Conservation (phyloP, 2,113 vertebrate genomes). For the Python bivittatus region DNA sequence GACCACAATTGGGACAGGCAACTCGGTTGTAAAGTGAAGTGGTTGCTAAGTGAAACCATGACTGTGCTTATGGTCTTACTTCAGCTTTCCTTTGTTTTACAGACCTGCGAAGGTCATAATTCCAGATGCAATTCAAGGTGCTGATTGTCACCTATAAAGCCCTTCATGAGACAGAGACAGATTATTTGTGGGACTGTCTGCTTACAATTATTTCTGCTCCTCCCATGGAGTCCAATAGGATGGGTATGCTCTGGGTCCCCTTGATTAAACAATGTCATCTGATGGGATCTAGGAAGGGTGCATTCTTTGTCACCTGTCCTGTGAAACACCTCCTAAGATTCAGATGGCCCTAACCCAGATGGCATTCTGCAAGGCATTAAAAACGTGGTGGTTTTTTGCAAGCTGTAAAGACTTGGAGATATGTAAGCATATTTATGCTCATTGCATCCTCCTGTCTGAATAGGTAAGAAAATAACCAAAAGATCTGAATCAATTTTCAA, state of each 20-base stretch:
- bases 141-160: background rate
- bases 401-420: background rate
- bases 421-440: background rate
- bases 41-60: background rate
- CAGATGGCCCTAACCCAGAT: background rate
- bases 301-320: background rate
- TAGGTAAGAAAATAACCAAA: background rate
- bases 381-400: background rate
- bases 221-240: background rate
- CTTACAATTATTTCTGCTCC: background rate
- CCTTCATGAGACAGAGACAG: background rate
- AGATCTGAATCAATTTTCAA: background rate
- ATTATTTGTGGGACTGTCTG: background rate
- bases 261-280: background rate
- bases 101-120: background rate
- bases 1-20: no score
- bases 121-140: background rate
- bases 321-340: no score
- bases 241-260: background rate
- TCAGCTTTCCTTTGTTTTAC: background rate
- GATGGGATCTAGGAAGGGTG: background rate
- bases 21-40: background rate
- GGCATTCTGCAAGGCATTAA: background rate
- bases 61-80: background rate
- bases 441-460: background rate